phyloP scores from a whole-genome alignment of 1,140 invertebrate genomes.

The Heliconius melpomene region DNA sequence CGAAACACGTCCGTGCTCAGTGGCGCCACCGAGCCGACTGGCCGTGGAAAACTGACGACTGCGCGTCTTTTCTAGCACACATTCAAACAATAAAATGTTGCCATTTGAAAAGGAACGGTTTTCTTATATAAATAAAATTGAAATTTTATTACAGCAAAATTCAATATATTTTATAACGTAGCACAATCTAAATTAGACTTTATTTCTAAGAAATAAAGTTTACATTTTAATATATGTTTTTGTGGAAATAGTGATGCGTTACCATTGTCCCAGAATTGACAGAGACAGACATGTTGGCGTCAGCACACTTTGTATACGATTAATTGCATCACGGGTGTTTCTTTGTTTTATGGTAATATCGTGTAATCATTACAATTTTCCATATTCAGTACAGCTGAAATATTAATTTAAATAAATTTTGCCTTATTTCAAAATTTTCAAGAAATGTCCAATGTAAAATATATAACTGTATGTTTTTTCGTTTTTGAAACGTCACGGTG shows the following conservation, averaged over 20 bases:
- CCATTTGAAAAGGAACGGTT: slow-evolving; percentile 7
- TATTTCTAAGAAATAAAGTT: neutral
- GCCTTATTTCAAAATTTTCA: no score
- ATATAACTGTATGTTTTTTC: no score
- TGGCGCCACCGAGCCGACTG: slow-evolving; percentile 67
- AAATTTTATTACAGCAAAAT: neutral
- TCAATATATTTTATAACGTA: neutral
- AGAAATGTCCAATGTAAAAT: no score
- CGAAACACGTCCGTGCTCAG: slow-evolving; percentile 55
- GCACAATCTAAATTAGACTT: neutral
- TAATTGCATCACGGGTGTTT: slow-evolving; percentile 27
- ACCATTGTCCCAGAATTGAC: slow-evolving; percentile 46
- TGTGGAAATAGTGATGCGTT: slow-evolving; percentile 24
- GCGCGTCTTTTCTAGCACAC: slow-evolving; percentile 55
- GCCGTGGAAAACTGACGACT: slow-evolving; percentile 54
- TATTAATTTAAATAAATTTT: neutral
- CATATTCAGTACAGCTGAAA: neutral
- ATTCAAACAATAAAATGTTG: slow-evolving; percentile 15
- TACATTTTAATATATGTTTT: neutral
- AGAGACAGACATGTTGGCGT: slow-evolving; percentile 46
- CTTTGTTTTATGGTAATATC: slow-evolving; percentile 15
- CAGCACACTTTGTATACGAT: slow-evolving; percentile 35
- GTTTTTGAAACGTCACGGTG: no score
- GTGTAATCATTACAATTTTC: neutral
- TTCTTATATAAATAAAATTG: neutral